Conservation (phyloP, 37 sponge, comb jelly and placozoan species). For the Trichoplax adhaerens region DNA sequence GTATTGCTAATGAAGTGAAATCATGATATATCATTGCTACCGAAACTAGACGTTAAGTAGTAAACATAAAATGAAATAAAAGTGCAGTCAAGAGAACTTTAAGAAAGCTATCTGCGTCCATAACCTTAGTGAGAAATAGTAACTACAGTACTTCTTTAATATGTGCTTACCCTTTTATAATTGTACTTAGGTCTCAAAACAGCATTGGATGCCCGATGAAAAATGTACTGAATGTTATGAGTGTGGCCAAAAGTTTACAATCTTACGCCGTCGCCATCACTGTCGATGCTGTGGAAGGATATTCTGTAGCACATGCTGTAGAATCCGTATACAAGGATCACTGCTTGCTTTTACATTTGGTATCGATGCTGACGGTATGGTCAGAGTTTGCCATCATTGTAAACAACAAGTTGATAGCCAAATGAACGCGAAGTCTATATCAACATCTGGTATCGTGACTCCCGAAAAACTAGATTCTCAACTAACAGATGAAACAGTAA, state of each 20-base stretch:
- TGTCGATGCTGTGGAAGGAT: slow-evolving; percentile 90
- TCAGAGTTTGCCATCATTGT: background rate
- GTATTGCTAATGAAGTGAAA: too few species aligned
- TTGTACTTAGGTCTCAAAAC: slow-evolving; percentile 18
- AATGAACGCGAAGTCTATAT: too few species aligned
- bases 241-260: slow-evolving; percentile 49
- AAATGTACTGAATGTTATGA: slow-evolving; percentile 74
- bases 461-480: too few species aligned
- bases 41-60: background rate
- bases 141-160: background rate
- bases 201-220: slow-evolving; percentile 91
- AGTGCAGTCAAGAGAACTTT: background rate
- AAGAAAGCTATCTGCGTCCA: background rate
- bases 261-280: slow-evolving; percentile 67
- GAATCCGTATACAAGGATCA: background rate
- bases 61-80: background rate
- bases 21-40: background rate
- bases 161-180: background rate
- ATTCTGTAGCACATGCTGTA: slow-evolving; percentile 74
- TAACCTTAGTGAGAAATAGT: background rate
- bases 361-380: too few species aligned
- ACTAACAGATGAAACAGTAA: too few species aligned
- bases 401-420: too few species aligned
- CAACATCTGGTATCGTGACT: too few species aligned
- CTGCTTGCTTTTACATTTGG: too few species aligned